A percentile compares a stretch with the other conserved stretches of the same genome.
Conservation (phyloP, 2,888 invertebrate species). For the Lumbricus terrestris region DNA sequence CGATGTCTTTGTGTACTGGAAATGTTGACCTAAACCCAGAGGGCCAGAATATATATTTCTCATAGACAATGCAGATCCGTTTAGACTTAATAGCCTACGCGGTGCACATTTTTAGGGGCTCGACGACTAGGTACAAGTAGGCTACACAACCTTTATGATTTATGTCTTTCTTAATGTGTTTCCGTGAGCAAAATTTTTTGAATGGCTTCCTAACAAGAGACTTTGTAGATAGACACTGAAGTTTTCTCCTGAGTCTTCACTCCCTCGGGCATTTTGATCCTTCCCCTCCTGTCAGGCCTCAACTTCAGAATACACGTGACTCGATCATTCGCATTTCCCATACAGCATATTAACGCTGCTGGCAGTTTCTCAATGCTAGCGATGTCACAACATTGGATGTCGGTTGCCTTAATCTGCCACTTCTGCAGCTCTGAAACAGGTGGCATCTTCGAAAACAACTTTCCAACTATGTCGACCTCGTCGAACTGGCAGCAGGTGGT, state of each 20-base stretch:
- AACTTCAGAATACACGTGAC: not conserved
- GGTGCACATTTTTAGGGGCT: too few species aligned
- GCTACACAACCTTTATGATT: too few species aligned
- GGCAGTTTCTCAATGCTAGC: not conserved
- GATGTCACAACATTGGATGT: not conserved
- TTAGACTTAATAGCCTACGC: too few species aligned
- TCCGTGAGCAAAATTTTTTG: not conserved
- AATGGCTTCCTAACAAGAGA: not conserved
- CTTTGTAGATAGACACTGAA: not conserved
- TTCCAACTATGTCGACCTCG: not conserved
- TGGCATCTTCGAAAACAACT: not conserved
- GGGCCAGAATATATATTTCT: too few species aligned
- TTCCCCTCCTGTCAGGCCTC: not conserved
- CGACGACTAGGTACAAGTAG: too few species aligned
- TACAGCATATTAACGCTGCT: not conserved
- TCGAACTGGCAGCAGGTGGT: not conserved
- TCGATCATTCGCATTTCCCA: too few species aligned
- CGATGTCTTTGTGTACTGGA: not conserved
- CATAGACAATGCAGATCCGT: not conserved
- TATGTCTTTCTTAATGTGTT: too few species aligned
- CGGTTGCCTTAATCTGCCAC: not conserved
- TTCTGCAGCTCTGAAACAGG: not conserved
- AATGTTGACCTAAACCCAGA: not conserved
- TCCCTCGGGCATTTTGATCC: not conserved
- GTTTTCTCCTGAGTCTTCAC: not conserved